Percentiles rank a stretch among this genome's conserved stretches.
Evolutionary conservation across 2,797 vertebrate genomes (phyloP).

Genomic region (Linurgus olivaceus): DNA sequence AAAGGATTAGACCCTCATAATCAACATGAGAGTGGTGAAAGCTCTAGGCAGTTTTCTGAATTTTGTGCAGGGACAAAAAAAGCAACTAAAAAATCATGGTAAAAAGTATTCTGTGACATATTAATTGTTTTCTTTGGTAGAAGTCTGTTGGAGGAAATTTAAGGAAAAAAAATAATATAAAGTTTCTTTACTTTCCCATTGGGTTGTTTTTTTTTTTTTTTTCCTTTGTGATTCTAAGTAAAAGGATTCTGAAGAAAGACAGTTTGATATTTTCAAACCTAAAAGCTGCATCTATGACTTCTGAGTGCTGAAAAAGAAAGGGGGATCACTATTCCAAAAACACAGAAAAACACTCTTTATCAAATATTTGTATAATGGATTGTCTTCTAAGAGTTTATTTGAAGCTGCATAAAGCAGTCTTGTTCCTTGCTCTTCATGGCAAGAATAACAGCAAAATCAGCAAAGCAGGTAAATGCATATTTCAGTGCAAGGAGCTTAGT

Average conservation of each 20-base stretch:
- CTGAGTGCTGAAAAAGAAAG: not conserved
- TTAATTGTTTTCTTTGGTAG: not conserved
- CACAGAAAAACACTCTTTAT: not conserved
- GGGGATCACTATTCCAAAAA: not conserved
- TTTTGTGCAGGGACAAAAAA: not conserved
- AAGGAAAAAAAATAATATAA: not conserved
- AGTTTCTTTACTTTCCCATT: not conserved
- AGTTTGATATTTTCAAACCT: not conserved
- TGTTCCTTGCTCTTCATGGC: not conserved
- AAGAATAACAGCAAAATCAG: not conserved
- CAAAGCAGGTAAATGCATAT: not conserved
- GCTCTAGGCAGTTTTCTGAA: not conserved
- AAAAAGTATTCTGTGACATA: not conserved
- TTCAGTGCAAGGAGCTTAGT: not conserved
- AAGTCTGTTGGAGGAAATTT: not conserved
- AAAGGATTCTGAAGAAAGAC: not conserved
- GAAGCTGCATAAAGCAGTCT: not conserved
- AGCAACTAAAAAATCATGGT: rapidly evolving
- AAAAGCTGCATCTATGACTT: not conserved
- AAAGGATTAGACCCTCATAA: not conserved
- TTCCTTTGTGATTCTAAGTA: not conserved
- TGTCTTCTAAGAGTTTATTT: not conserved
- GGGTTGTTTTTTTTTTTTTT: not conserved
- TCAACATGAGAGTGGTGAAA: not conserved
- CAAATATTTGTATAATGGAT: not conserved